Base-by-base conservation (phyloP, 1,140 invertebrate genomes). In the Sitodiplosis mosellana region DNA sequence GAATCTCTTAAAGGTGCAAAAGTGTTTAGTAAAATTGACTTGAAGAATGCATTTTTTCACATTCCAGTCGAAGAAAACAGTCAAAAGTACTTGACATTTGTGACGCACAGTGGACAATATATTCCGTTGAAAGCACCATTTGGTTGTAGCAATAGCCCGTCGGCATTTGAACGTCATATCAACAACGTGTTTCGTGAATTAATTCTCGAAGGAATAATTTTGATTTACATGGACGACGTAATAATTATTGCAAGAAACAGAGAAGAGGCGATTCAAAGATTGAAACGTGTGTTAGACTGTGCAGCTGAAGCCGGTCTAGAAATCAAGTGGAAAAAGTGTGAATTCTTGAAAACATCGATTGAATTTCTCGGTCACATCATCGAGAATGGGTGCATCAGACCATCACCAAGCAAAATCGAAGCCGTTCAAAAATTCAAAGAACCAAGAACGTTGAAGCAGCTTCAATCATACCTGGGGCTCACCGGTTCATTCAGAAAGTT, bases 401-500 rank as follows among this genome's bases (percentile, higher is more conserved):
- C 61, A 20, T 43, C 54, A 5, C 44, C 52, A n/a, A 51, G 49
- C 2, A 61, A 65, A 11, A 52, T 53, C 6, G 46, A 52, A 41
- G 63, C 59, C 2, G 58, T 67, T 55, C n/a, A n/a, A n/a, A n/a
- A n/a, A n/a, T n/a, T n/a, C n/a, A n/a, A n/a, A n/a, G n/a, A n/a
- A n/a, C n/a, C 56, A 2, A 45, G n/a, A 12, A 51, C 47, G 8
- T 10, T 50, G 1, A 57, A 60, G 21, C 46, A 59, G 40, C 22
- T 67, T 2, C 56, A 61, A 37, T 57, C 54, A 36, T 67, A 64
- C 50, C 33, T 65, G 3, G 62, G 64, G 12, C 44, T 64, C 17
- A 46, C 67, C 63, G 0, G 51, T 70, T 1, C 59, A 71, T 0
- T 48, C 71, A 10, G 67, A 65, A 11, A 59, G 48, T 59, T 58